These are phyloP conservation scores for Sebastes iracundus DNA, from an alignment of 2,797 vertebrate species.

Conservation along the genomic window DNA sequence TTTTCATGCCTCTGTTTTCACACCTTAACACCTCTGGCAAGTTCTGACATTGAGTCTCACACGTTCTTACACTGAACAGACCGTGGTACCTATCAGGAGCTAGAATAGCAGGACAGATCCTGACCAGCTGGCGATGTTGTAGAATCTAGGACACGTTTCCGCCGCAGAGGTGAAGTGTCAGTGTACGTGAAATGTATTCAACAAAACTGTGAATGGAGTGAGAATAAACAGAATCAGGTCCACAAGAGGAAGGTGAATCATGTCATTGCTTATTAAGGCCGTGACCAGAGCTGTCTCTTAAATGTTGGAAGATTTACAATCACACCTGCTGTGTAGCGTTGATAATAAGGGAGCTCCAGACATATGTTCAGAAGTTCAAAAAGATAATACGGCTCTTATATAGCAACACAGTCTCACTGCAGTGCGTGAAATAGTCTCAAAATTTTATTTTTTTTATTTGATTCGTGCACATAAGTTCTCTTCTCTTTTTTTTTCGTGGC, in stretches of 20 bases:
- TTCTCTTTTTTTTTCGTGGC: too few relatives aligned
- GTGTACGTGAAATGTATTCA: slow-evolving; percentile 51
- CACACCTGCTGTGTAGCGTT: slow-evolving; percentile 8
- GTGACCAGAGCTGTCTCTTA: neutral
- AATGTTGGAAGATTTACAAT: slow-evolving; percentile 19
- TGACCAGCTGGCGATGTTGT: slow-evolving; percentile 27
- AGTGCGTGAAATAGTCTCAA: accelerated
- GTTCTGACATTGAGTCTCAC: slow-evolving; percentile 5
- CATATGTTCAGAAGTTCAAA: neutral
- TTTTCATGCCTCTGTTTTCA: neutral
- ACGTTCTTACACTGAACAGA: slow-evolving; percentile 3
- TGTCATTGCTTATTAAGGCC: slow-evolving; percentile 32
- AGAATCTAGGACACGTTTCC: slow-evolving; percentile 48
- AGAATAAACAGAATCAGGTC: slow-evolving; percentile 45
- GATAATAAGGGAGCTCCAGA: slow-evolving; percentile 7
- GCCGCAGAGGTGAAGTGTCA: slow-evolving; percentile 28
- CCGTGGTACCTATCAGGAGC: neutral
- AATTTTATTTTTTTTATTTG: too few relatives aligned
- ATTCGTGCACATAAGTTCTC: too few relatives aligned
- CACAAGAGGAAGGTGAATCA: slow-evolving; percentile 25
- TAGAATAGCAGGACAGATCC: slow-evolving; percentile 1
- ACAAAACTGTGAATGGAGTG: slow-evolving; percentile 42
- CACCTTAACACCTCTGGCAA: neutral
- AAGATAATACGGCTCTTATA: neutral
- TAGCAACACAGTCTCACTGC: neutral